Evolutionary conservation across 2,797 vertebrate genomes (phyloP).

Genomic region (Cyclura pinguis): DNA sequence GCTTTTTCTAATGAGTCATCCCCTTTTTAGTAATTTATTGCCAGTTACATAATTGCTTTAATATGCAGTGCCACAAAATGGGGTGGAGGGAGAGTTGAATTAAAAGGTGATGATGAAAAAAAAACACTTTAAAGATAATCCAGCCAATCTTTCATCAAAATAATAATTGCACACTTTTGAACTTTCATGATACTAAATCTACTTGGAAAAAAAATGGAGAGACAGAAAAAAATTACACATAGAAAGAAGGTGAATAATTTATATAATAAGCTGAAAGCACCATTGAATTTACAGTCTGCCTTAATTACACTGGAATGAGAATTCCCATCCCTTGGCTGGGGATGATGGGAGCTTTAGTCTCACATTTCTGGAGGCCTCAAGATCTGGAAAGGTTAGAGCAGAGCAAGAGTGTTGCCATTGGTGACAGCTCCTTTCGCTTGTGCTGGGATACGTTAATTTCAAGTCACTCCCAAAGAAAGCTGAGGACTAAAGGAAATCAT

Average conservation of each 20-base stretch:
- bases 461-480: no score
- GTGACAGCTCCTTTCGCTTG: no score
- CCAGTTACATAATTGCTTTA: slow-evolving; percentile 82
- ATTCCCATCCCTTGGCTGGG: no score
- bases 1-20: slow-evolving; percentile 80
- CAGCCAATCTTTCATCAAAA: slow-evolving; percentile 3
- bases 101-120: slow-evolving; percentile 27
- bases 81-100: background rate
- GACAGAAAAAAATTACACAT: background rate
- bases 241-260: background rate
- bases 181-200: background rate
- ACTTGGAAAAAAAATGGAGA: background rate
- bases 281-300: no score
- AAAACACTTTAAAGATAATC: slow-evolving; percentile 16
- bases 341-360: no score
- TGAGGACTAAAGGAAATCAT: no score
- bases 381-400: no score
- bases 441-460: no score
- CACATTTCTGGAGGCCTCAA: no score
- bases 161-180: slow-evolving; percentile 24
- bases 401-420: no score
- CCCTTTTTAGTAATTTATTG: slow-evolving; percentile 80
- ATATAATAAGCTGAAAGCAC: no score
- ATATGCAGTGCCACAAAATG: slow-evolving; percentile 71
- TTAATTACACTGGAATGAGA: no score